Conservation (phyloP, 2,113 vertebrate genomes). For the Stercorarius parasiticus region DNA sequence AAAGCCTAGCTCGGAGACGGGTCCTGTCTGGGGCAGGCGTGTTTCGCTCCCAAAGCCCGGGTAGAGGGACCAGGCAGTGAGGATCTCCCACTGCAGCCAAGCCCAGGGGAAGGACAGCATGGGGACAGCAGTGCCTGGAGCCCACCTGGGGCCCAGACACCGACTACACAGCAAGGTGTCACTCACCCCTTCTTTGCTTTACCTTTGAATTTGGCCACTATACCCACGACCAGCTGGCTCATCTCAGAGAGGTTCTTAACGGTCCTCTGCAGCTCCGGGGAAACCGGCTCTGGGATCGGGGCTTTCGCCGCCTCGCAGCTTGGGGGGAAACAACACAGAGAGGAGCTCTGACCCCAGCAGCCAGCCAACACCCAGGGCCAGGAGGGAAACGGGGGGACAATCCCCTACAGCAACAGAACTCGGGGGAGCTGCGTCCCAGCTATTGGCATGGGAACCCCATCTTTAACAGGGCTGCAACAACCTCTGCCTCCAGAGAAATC, state of each 20-base stretch:
- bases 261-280: neutral
- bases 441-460: rapidly evolving
- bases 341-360: neutral
- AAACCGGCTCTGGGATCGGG: rapidly evolving
- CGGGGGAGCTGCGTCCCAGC: neutral
- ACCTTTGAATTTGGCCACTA: neutral
- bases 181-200: rapidly evolving
- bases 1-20: rapidly evolving
- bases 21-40: rapidly evolving
- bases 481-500: neutral
- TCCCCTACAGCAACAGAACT: neutral
- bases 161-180: neutral
- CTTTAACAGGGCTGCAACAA: neutral
- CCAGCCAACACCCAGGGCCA: neutral
- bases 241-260: neutral
- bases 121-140: neutral
- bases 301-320: neutral
- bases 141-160: neutral
- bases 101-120: neutral
- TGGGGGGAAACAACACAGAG: neutral
- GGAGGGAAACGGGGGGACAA: neutral
- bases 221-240: rapidly evolving
- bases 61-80: neutral
- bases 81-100: rapidly evolving
- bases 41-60: neutral